A percentile compares a stretch with the other conserved stretches of the same genome.
Evolutionary conservation across 2,888 invertebrate species (phyloP).

Genomic region (Drosophila macrospina): DNA sequence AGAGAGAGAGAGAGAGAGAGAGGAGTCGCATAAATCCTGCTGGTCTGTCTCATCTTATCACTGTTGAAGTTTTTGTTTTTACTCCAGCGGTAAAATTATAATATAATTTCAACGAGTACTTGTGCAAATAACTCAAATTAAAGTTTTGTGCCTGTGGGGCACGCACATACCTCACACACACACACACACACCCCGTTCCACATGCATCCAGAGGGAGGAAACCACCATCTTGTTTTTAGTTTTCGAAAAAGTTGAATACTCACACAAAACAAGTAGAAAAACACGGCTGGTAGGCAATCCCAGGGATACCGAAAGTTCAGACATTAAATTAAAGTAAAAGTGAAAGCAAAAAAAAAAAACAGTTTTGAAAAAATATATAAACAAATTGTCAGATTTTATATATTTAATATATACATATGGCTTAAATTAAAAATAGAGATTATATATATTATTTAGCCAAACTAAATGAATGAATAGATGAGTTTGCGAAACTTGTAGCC

Average conservation of each 20-base stretch:
- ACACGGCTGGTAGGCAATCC: slow-evolving; percentile 21
- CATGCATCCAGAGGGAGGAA: slow-evolving; percentile 5
- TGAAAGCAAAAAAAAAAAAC: too few species aligned
- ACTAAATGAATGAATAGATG: background rate
- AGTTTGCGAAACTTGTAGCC: background rate
- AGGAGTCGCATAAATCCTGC: slow-evolving; percentile 11
- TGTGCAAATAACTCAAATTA: slow-evolving; percentile 75
- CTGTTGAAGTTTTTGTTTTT: slow-evolving; percentile 68
- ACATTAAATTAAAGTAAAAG: background rate
- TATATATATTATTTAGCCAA: background rate
- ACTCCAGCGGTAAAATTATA: slow-evolving; percentile 65
- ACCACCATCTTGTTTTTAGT: slow-evolving; percentile 76
- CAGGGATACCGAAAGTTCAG: slow-evolving; percentile 1
- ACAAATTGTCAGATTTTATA: too few species aligned
- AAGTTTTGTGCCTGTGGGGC: slow-evolving; percentile 71
- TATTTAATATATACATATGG: too few species aligned
- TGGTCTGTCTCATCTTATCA: slow-evolving; percentile 47
- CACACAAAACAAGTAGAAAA: slow-evolving; percentile 45
- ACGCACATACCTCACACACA: background rate
- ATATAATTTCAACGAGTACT: slow-evolving; percentile 68
- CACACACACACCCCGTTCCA: slow-evolving; percentile 23
- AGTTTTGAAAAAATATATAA: too few species aligned
- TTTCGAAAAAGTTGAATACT: slow-evolving; percentile 64
- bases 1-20: too few species aligned
- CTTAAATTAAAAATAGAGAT: too few species aligned